Conservation (phyloP, 2,797 vertebrate genomes). For the Labroides dimidiatus region DNA sequence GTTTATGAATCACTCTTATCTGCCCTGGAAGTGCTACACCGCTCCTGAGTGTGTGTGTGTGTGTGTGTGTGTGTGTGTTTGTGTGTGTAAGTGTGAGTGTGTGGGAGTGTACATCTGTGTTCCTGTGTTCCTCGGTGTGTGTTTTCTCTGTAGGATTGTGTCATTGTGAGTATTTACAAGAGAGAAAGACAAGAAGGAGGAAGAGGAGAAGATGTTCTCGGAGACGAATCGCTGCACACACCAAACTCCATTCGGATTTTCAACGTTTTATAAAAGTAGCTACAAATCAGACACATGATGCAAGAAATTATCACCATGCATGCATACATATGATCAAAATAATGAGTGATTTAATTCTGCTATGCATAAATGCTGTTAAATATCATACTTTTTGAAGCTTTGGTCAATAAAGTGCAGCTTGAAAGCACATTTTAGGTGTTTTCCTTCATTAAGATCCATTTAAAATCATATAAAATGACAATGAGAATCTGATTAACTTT, state of each 20-base stretch:
- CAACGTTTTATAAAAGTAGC: no score
- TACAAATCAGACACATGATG: no score
- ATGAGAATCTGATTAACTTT: neutral
- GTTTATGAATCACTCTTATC: constrained; percentile 79
- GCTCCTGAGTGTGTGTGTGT: constrained; percentile 23
- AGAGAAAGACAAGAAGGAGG: constrained; percentile 43
- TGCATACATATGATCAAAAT: neutral
- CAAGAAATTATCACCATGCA: neutral
- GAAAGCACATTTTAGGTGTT: neutral
- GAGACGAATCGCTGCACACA: neutral
- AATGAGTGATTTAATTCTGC: neutral
- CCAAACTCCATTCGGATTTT: constrained; percentile 5
- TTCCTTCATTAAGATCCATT: neutral
- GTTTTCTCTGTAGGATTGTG: constrained; percentile 41
- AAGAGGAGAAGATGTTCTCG: constrained; percentile 13
- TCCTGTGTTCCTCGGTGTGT: constrained; percentile 27
- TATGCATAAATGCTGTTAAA: neutral
- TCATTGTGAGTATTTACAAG: constrained; percentile 59
- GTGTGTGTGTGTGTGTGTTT: constrained; percentile 24
- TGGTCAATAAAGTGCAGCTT: neutral
- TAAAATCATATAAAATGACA: neutral
- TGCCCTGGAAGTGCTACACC: constrained; percentile 62
- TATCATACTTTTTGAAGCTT: neutral
- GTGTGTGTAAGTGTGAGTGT: constrained; percentile 29
- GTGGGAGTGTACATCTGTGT: constrained; percentile 51